These are phyloP conservation scores for Menura novaehollandiae DNA, from an alignment of 2,113 vertebrate genomes.

Conservation along the genomic window DNA sequence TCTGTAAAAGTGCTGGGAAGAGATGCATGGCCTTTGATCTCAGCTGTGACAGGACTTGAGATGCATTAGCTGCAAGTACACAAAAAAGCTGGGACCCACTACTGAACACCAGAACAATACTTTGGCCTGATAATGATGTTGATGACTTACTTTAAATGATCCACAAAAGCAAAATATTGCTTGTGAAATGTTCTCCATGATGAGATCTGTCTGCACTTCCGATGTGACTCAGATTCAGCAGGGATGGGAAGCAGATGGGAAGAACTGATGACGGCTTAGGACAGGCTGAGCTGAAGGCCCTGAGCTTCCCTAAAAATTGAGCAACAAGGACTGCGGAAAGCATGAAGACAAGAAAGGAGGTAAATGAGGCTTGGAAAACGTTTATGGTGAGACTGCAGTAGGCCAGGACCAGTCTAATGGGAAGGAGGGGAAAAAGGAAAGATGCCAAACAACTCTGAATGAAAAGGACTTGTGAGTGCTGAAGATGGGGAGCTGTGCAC, in stretches of 20 bases:
- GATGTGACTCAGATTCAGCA: not conserved
- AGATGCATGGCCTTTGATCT: not conserved
- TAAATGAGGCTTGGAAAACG: not conserved
- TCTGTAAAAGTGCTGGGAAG: not conserved
- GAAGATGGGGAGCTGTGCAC: not conserved
- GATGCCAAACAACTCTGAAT: not conserved
- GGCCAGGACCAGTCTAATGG: not conserved
- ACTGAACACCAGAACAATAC: not conserved
- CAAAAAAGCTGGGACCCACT: not conserved
- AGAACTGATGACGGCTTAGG: not conserved
- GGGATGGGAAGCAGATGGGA: not conserved
- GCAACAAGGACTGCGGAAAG: not conserved
- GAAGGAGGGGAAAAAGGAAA: not conserved
- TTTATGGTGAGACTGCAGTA: not conserved
- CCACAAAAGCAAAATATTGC: not conserved
- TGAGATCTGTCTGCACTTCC: not conserved
- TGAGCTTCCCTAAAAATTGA: not conserved
- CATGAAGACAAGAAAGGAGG: not conserved
- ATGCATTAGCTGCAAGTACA: not conserved
- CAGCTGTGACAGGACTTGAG: not conserved
- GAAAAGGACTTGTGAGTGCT: not conserved
- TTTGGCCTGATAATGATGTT: not conserved
- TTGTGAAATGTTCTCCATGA: not conserved
- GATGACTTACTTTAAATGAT: not conserved
- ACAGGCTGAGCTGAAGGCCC: not conserved